Percentiles rank a stretch among this genome's conserved stretches.
Evolutionary conservation across 2,888 invertebrate species (phyloP).

Genomic region (Lamellibrachia satsuma): DNA sequence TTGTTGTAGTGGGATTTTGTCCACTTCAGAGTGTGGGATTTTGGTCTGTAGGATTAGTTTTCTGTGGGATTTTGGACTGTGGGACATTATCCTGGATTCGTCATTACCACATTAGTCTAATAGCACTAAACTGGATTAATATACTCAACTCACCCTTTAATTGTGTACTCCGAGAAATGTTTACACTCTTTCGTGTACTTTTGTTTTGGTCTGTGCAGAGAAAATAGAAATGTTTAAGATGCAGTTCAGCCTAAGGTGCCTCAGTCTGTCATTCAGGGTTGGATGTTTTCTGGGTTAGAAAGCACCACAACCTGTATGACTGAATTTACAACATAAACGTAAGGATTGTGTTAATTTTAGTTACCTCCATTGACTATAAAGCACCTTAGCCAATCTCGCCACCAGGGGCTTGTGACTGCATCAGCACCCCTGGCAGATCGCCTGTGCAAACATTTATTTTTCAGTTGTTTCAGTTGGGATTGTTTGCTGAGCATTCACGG

Average conservation of each 20-base stretch:
- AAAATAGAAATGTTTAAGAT: background rate
- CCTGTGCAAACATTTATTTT: too few species aligned
- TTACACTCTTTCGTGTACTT: background rate
- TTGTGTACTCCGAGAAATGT: background rate
- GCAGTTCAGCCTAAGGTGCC: background rate
- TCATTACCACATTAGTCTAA: background rate
- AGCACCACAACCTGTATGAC: background rate
- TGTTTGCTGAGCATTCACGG: background rate
- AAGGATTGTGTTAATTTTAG: background rate
- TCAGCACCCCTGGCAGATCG: too few species aligned
- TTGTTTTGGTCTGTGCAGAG: background rate
- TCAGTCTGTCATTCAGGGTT: background rate
- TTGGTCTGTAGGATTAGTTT: too few species aligned
- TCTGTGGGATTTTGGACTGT: too few species aligned
- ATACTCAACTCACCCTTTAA: background rate
- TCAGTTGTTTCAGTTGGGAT: too few species aligned
- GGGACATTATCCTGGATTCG: background rate
- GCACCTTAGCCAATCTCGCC: background rate
- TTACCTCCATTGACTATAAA: background rate
- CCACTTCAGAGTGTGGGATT: too few species aligned
- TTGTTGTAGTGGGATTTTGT: too few species aligned
- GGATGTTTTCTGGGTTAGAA: background rate
- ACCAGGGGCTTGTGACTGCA: too few species aligned
- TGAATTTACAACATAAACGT: background rate
- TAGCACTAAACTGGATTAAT: background rate